phyloP scores from a whole-genome alignment of 2,113 vertebrate genomes.

The Trematocara macrostoma region DNA sequence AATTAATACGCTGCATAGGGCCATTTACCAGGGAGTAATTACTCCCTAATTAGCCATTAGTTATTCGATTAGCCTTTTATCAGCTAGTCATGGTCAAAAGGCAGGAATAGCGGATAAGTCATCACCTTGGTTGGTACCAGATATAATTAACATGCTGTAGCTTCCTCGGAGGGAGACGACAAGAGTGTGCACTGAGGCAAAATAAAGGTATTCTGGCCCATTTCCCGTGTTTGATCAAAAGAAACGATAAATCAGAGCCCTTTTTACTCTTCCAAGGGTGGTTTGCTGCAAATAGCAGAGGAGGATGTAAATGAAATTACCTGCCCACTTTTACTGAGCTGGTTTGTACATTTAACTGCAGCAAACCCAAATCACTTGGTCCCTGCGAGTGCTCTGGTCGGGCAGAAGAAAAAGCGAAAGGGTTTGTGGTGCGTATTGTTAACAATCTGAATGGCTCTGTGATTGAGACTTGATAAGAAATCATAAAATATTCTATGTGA shows the following conservation, averaged over 20 bases:
- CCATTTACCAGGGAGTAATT: constrained; percentile 73
- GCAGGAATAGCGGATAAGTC: constrained; percentile 65
- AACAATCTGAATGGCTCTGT: constrained; percentile 22
- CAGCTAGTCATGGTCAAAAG: constrained; percentile 75
- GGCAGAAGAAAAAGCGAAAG: neutral
- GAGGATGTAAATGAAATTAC: neutral
- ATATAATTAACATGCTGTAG: constrained; percentile 59
- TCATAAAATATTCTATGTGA: neutral
- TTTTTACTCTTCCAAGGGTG: neutral
- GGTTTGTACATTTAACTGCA: neutral
- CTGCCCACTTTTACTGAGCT: neutral
- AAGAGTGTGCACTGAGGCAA: constrained; percentile 7
- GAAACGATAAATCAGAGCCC: constrained; percentile 21
- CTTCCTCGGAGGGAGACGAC: constrained; percentile 13
- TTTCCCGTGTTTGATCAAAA: constrained; percentile 45
- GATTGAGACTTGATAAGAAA: constrained; percentile 47
- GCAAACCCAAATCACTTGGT: neutral
- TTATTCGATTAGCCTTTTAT: constrained; percentile 78
- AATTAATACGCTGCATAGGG: constrained; percentile 67
- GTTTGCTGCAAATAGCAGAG: constrained; percentile 4
- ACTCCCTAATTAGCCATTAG: constrained; percentile 77
- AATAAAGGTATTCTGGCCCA: constrained; percentile 31
- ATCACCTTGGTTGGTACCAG: constrained; percentile 67
- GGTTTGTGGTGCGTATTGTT: constrained; percentile 6
- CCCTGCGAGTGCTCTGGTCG: neutral